Evolutionary conservation across 2,888 invertebrate species (phyloP).

Genomic region (Campoplex nolae): DNA sequence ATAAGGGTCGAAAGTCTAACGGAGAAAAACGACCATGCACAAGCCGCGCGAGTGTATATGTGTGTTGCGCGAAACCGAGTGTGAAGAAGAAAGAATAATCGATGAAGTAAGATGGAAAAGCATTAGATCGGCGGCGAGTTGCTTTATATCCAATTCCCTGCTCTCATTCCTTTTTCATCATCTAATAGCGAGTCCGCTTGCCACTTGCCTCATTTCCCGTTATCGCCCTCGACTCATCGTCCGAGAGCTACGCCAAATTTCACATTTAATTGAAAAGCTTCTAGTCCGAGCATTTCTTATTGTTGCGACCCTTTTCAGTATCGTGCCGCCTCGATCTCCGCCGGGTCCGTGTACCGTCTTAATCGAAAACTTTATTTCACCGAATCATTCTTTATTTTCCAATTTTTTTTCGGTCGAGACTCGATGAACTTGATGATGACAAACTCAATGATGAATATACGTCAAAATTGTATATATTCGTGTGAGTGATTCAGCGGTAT

Average conservation of each 20-base stretch:
- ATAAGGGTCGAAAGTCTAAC: conserved; percentile 78
- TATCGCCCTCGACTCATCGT: conserved; percentile 33
- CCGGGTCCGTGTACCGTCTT: conserved; percentile 48
- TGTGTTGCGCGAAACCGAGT: conserved; percentile 17
- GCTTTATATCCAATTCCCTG: conserved; percentile 59
- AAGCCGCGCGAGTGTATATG: conserved; percentile 6
- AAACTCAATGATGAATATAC: too few relatives aligned
- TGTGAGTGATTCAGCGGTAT: background rate
- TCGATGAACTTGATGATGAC: background rate
- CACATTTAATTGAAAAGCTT: conserved; percentile 80
- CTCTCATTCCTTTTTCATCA: conserved; percentile 38
- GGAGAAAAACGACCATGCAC: conserved; percentile 68
- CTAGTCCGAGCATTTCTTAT: conserved; percentile 44
- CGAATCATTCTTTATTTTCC: conserved; percentile 34
- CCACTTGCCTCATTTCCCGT: conserved; percentile 56
- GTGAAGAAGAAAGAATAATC: conserved; percentile 41
- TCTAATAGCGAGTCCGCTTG: conserved; percentile 33
- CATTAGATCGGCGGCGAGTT: conserved; percentile 52
- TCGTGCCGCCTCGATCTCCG: conserved; percentile 14
- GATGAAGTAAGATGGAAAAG: conserved; percentile 41
- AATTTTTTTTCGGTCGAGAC: too few relatives aligned
- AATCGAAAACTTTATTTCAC: conserved; percentile 71
- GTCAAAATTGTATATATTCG: background rate
- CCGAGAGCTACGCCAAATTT: conserved; percentile 68
- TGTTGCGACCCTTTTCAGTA: background rate